phyloP scores from a whole-genome alignment of 2,888 invertebrate genomes.

The Pimpla rufipes region DNA sequence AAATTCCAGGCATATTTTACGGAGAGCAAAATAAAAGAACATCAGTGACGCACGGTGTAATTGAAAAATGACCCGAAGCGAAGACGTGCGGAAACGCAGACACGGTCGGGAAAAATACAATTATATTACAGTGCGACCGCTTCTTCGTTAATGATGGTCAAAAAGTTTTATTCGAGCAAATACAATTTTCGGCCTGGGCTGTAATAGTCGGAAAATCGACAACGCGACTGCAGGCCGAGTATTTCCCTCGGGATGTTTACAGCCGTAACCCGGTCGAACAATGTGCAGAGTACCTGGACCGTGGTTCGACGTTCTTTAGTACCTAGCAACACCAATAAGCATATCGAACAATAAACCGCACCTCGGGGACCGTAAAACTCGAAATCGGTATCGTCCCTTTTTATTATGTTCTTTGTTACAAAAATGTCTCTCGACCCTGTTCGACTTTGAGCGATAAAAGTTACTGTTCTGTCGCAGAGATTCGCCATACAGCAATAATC shows the following conservation, averaged over 20 bases:
- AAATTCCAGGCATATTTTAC: too few relatives aligned
- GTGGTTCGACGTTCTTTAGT: not conserved
- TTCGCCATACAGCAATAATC: too few relatives aligned
- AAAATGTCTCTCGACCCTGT: not conserved
- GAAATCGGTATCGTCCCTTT: not conserved
- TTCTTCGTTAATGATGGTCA: not conserved
- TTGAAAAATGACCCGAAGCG: too few relatives aligned
- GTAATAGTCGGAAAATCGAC: not conserved
- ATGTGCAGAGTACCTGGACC: slow-evolving; percentile 5
- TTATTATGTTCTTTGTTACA: not conserved
- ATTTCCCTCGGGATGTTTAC: not conserved
- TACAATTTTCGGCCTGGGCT: not conserved
- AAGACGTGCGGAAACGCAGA: too few relatives aligned
- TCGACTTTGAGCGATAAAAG: not conserved
- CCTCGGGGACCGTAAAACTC: not conserved
- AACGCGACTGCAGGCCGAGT: not conserved
- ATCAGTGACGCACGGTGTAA: too few relatives aligned
- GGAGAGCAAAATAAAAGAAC: too few relatives aligned
- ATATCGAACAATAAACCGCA: slow-evolving; percentile 13
- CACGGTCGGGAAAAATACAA: too few relatives aligned
- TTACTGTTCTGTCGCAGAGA: not conserved
- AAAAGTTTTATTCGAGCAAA: not conserved
- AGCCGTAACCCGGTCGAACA: not conserved
- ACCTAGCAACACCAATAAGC: not conserved
- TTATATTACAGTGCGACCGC: too few relatives aligned